phyloP scores from a whole-genome alignment of 2,113 vertebrate species.

The Shinisaurus crocodilurus region DNA sequence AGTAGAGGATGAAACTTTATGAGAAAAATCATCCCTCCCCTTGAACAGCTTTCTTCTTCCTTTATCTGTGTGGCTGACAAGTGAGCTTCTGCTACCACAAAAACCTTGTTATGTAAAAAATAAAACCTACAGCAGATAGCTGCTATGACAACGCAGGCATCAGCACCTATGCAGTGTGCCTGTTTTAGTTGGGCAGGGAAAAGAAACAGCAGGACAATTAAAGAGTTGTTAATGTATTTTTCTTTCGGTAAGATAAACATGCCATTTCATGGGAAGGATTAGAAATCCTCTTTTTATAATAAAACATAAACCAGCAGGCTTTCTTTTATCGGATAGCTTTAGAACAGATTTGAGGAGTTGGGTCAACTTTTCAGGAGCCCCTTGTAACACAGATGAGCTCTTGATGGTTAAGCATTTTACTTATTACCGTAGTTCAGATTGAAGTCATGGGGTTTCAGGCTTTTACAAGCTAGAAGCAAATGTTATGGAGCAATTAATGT shows the following conservation, averaged over 20 bases:
- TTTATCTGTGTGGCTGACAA: not conserved
- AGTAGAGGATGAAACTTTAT: not conserved
- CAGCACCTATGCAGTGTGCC: not conserved
- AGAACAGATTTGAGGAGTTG: not conserved
- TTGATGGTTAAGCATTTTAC: not conserved
- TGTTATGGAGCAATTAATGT: not conserved
- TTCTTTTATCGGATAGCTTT: not conserved
- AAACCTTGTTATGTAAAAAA: slow-evolving; percentile 15
- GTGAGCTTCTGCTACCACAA: not conserved
- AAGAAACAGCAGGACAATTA: not conserved
- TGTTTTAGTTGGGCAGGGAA: not conserved
- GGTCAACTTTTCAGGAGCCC: not conserved
- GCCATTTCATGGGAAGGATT: not conserved
- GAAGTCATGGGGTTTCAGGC: not conserved
- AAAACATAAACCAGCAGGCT: not conserved
- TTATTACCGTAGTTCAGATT: not conserved
- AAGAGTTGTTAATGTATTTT: not conserved
- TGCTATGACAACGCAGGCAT: not conserved
- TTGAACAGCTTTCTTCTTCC: not conserved
- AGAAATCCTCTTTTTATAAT: not conserved
- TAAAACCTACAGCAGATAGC: not conserved
- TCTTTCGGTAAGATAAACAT: not conserved
- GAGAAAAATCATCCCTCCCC: slow-evolving; percentile 25
- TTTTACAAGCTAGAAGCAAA: too few relatives aligned
- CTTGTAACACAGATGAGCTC: not conserved